Evolutionary conservation across 2,888 invertebrate species (phyloP), one percentile per base, ranked within the genome.

Genomic region (Geophilus truncorum): DNA sequence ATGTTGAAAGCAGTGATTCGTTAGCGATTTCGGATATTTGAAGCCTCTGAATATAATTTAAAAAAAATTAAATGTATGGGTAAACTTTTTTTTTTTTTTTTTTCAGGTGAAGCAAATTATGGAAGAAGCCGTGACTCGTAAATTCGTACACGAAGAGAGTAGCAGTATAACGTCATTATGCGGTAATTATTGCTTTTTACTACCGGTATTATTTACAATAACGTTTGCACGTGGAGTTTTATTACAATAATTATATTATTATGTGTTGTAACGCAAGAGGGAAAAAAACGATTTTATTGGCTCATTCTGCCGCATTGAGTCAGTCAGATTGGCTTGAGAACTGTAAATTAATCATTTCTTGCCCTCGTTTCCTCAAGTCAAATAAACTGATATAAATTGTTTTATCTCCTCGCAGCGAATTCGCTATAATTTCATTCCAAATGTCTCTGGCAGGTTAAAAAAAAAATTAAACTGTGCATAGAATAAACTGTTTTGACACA

Each of bases 51-150:
- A n/a, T n/a, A n/a, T n/a, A 45, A 18, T 45, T 18, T 45, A 18
- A 45, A 12, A 3, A 45, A n/a, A n/a, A 3, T 5, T 18, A 45
- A 15, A 1, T 5, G 45, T 18, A 40, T 18, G n/a, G 15, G n/a
- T 45, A 15, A 12, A 7, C 5, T 45, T 5, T 18, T 12, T 40
- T 40, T 45, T 18, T 45, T 2, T 45, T 45, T 45, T 12, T n/a
- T 45, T n/a, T 12, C 45, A 97, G 90, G 96, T 97, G 80, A 97
- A 97, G 87, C 94, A 96, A 87, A 92, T 97, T 81, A 97, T 97
- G 96, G 97, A 97, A 89, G 96, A 97, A 87, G 94, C 96, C 28
- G 96, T 96, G 12, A 96, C 96, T 23, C 91, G 93, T 84, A 95
- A 96, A 88, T 95, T 93, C 86, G 93, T 97, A 12, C 95, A 96